Evolutionary conservation across 2,888 invertebrate genomes (phyloP).

Genomic region (Onchidella celtica): DNA sequence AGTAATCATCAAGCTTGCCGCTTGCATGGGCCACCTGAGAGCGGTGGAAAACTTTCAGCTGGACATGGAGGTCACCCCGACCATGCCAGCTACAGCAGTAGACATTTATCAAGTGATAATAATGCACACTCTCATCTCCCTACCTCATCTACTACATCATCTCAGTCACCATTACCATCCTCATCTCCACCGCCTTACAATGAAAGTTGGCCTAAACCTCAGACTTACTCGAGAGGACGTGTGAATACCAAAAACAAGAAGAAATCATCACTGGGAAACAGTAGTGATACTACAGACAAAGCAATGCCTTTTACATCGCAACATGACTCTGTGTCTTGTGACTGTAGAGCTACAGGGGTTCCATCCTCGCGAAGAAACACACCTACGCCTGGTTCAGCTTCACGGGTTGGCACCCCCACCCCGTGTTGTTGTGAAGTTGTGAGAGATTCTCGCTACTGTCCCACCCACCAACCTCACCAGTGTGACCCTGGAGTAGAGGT

Average conservation of each 20-base stretch:
- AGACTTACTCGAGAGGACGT: constrained; percentile 5
- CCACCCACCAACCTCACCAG: not conserved
- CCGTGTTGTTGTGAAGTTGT: constrained; percentile 18
- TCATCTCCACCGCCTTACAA: not conserved
- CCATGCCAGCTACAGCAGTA: not conserved
- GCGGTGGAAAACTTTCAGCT: not conserved
- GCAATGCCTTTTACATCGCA: not conserved
- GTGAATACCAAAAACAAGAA: not conserved
- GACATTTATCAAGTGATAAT: constrained; percentile 31
- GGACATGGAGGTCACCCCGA: not conserved
- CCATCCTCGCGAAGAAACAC: not conserved
- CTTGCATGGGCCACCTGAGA: constrained; percentile 1
- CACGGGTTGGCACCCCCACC: not conserved
- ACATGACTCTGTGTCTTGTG: not conserved
- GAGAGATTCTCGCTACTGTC: constrained; percentile 24
- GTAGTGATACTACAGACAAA: not conserved
- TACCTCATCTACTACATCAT: not conserved
- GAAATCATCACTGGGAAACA: not conserved
- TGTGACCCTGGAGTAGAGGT: not conserved
- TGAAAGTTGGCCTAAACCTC: constrained; percentile 19
- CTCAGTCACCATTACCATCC: constrained; percentile 17
- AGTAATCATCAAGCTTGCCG: constrained; percentile 12
- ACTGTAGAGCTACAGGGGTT: not conserved
- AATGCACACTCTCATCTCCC: not conserved
- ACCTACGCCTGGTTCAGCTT: not conserved